phyloP scores from a whole-genome alignment of 2,797 vertebrate species.

The Eidolon dupreanum region DNA sequence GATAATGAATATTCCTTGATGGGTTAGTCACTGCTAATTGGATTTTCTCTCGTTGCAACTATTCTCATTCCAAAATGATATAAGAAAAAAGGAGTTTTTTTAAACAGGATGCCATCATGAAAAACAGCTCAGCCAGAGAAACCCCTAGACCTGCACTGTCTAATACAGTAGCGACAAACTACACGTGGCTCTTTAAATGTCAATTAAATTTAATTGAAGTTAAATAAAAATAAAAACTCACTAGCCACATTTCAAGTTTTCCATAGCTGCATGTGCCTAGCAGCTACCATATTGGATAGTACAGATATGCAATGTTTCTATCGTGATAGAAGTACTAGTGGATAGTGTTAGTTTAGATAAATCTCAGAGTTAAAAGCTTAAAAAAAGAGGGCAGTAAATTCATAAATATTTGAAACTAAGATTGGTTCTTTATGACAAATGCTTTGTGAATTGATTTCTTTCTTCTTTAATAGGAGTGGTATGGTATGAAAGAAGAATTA shows the following conservation, averaged over 20 bases:
- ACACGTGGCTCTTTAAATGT: not conserved
- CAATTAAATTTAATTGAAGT: not conserved
- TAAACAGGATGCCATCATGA: not conserved
- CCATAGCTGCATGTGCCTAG: not conserved
- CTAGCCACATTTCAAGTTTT: not conserved
- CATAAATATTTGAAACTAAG: not conserved
- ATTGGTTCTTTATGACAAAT: not conserved
- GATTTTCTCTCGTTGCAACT: not conserved
- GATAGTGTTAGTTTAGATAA: not conserved
- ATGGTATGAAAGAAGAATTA: not conserved
- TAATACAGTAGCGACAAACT: not conserved
- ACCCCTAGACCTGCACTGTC: not conserved
- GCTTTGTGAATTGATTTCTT: not conserved
- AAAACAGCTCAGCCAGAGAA: not conserved
- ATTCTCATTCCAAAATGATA: not conserved
- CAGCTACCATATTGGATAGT: not conserved
- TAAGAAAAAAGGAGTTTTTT: not conserved
- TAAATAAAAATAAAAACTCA: not conserved
- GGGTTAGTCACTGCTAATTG: not conserved
- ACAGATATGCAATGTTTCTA: not conserved
- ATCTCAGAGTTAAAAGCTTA: slow-evolving; percentile 8
- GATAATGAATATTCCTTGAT: not conserved
- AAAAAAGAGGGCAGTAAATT: not conserved
- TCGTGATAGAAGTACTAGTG: not conserved
- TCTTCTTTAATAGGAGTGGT: not conserved